Conservation (phyloP, 2,888 invertebrate species). For the Spisula solida region DNA sequence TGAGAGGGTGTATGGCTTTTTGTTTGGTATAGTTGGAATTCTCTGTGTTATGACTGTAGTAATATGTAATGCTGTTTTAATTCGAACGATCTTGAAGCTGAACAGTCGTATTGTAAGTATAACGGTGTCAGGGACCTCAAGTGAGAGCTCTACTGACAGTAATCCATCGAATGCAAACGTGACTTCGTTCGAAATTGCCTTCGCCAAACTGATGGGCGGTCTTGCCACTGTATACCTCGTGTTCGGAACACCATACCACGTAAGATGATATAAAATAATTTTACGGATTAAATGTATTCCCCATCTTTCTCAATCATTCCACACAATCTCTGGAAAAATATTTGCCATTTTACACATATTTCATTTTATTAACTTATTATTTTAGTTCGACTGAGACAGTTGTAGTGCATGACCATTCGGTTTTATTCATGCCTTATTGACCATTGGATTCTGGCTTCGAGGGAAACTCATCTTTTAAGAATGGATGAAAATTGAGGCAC, state of each 20-base stretch:
- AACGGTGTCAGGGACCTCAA: background rate
- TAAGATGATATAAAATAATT: constrained; percentile 33
- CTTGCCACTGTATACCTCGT: constrained; percentile 61
- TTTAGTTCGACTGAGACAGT: too few relatives aligned
- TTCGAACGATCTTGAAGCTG: constrained; percentile 52
- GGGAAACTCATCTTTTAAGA: too few relatives aligned
- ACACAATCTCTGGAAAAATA: too few relatives aligned
- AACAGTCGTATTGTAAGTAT: constrained; percentile 46
- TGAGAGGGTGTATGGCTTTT: constrained; percentile 51
- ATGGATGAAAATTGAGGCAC: too few relatives aligned
- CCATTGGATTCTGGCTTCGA: too few relatives aligned
- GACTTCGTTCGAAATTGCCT: constrained; percentile 66
- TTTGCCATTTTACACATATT: too few relatives aligned
- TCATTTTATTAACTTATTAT: too few relatives aligned
- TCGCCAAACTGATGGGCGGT: constrained; percentile 68
- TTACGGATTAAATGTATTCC: too few relatives aligned
- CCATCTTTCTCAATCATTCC: too few relatives aligned
- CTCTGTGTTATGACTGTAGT: constrained; percentile 45
- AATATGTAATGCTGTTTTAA: constrained; percentile 52
- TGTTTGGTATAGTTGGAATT: constrained; percentile 50
- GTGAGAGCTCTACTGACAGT: background rate
- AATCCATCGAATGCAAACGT: constrained; percentile 13
- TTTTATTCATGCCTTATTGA: too few relatives aligned
- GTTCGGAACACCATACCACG: constrained; percentile 60
- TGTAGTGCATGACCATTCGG: too few relatives aligned